These are phyloP conservation scores for Cossypha caffra DNA, from an alignment of 2,797 vertebrate species.

Conservation along the genomic window DNA sequence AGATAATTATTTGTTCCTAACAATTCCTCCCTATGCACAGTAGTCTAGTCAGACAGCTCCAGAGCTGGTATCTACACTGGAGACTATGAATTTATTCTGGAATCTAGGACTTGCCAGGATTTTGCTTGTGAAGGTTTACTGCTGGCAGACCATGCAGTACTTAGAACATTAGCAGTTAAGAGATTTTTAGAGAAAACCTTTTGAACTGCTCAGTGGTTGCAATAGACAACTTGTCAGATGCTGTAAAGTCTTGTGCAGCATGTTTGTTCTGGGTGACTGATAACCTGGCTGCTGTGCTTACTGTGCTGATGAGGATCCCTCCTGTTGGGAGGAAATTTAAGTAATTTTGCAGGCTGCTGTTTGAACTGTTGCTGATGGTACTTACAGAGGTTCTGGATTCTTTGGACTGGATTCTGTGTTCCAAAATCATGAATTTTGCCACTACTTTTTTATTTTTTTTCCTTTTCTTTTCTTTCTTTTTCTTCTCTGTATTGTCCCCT, in stretches of 20 bases:
- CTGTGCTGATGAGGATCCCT: conserved; percentile 47
- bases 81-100: not conserved
- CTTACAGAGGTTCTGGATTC: not conserved
- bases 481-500: not conserved
- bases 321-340: conserved; percentile 7
- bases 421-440: not conserved
- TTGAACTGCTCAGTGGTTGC: not conserved
- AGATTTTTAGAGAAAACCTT: not conserved
- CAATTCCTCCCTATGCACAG: not conserved
- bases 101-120: not conserved
- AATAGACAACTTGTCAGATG: not conserved
- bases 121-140: not conserved
- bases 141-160: not conserved
- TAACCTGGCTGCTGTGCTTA: not conserved
- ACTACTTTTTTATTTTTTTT: rapidly evolving
- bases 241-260: not conserved
- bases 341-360: conserved; percentile 11
- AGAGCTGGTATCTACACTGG: not conserved
- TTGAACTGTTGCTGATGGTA: not conserved
- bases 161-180: not conserved
- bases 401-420: not conserved
- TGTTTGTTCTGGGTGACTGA: not conserved
- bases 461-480: not conserved
- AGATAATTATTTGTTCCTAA: not conserved
- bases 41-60: not conserved